Evolutionary conservation across 2,113 vertebrate genomes (phyloP).

Genomic region (Archocentrus centrarchus): DNA sequence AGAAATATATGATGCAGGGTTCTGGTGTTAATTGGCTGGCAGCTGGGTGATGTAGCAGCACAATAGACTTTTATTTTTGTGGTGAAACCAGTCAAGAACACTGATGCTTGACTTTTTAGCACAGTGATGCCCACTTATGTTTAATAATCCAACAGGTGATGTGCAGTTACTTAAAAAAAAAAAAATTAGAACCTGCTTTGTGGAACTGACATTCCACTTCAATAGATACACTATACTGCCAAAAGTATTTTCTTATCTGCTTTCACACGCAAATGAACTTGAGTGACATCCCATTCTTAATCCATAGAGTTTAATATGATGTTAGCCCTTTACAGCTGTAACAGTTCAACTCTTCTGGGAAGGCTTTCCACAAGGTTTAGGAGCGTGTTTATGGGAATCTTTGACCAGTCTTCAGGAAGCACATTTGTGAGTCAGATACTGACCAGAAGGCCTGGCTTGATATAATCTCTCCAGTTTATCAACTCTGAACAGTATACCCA

Average conservation of each 20-base stretch:
- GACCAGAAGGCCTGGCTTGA: too few relatives aligned
- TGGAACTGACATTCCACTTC: background rate
- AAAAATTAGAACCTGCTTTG: background rate
- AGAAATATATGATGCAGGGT: background rate
- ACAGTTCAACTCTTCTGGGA: too few relatives aligned
- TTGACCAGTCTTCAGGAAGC: too few relatives aligned
- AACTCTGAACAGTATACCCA: background rate
- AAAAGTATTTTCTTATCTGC: too few relatives aligned
- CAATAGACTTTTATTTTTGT: background rate
- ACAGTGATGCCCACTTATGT: background rate
- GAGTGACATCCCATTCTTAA: too few relatives aligned
- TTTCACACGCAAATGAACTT: too few relatives aligned
- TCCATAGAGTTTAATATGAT: too few relatives aligned
- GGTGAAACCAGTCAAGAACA: background rate
- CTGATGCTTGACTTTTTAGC: background rate
- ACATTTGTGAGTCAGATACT: too few relatives aligned
- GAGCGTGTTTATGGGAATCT: too few relatives aligned
- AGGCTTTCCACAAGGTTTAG: too few relatives aligned
- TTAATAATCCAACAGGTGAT: background rate
- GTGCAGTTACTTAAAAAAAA: background rate
- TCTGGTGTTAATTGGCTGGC: background rate
- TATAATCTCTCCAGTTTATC: background rate
- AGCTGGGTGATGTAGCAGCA: background rate
- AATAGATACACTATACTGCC: background rate
- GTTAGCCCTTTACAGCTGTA: too few relatives aligned